Evolutionary conservation across 1,140 invertebrate genomes (phyloP), one percentile per base, ranked within the genome.

Genomic region (Lordiphosa collinella): DNA sequence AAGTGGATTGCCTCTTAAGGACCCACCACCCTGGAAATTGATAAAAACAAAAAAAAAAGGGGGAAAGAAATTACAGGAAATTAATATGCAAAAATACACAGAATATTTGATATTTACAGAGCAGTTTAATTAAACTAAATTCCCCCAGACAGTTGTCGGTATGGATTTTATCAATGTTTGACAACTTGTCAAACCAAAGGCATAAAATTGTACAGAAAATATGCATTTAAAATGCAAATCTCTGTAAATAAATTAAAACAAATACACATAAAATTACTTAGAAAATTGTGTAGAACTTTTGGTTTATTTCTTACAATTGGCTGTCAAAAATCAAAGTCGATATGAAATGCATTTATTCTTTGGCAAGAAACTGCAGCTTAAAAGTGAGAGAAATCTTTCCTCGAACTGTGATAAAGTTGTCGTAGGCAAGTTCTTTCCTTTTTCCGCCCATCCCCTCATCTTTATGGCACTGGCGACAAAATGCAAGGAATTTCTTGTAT

Each of bases 401-500:
- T 44, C 31, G 7, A 8, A 14, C 53, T 35, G 51, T 35, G 51
- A 80, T 80, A 80, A 80, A 74, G 75, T 74, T 80, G 75, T 80
- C 75, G 74, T 67, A 40, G 43, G 57, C 67, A 47, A 58, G 43
- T 29, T 31, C 48, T 22, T 38, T 38, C 25, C 12, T 14, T 22
- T 35, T 38, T 36, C 55, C 50, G 40, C 18, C 13, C 46, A 43
- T 52, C 47, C 18, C 51, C 50, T 44, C 31, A 38, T 41, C 31
- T 44, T 52, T 66, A 73, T 66, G 53, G 54, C 35, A 51, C 54
- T 59, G 65, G 44, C 54, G 72, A 64, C 67, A 84, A 63, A 70
- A 76, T 84, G 76, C 46, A 44, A 41, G 78, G 76, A 82, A 82
- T 82, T 84, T 84, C 49, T 72, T 76, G 76, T 82, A 82, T 82